Evolutionary conservation across 1,140 invertebrate species (phyloP), one percentile per base, ranked within the genome.

Genomic region (Lasioglossum albipes): DNA sequence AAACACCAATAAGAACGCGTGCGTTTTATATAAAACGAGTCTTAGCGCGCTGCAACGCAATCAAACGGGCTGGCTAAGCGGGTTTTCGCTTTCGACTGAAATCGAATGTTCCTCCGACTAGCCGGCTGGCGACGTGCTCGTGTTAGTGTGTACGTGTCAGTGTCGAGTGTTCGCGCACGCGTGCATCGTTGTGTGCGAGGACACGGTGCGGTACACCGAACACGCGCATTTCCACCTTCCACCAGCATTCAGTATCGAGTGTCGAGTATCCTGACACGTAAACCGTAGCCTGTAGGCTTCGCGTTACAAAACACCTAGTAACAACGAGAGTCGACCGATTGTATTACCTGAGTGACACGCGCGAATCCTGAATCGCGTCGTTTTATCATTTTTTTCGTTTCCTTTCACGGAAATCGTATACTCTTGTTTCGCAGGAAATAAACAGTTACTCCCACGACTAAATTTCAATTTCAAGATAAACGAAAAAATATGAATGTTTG

Each of bases 31-130:
- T 64, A 52, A 72, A 72, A 62, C 71, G 61, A 13, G 57, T 42
- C 45, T 49, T 27, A 57, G 59, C 41, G 72, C 41, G 75, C 77
- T 61, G 73, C 71, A 61, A 67, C 54, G 27, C 71, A 64, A 65
- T 65, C 59, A 57, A 68, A 69, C 74, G 42, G 74, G 76, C 65
- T 75, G 74, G 76, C 65, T 77, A 78, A 79, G 79, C 87, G 82
- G 57, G 83, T 89, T 89, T 89, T 89, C 89, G 73, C 89, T 89
- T 89, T 89, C 85, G 85, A 89, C 87, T 88, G 85, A 87, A 89
- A 89, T 89, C 82, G 88, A 89, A 89, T 87, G 83, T 85, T 68
- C 62, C 75, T 77, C 74, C 75, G 78, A 59, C 64, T 77, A 65
- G 72, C 52, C 54, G 79, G 52, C 27, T 36, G 49, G 20, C 22